Evolutionary conservation across 2,113 vertebrate genomes (phyloP), one percentile per base, ranked within the genome.

Genomic region (Myiozetetes cayanensis): DNA sequence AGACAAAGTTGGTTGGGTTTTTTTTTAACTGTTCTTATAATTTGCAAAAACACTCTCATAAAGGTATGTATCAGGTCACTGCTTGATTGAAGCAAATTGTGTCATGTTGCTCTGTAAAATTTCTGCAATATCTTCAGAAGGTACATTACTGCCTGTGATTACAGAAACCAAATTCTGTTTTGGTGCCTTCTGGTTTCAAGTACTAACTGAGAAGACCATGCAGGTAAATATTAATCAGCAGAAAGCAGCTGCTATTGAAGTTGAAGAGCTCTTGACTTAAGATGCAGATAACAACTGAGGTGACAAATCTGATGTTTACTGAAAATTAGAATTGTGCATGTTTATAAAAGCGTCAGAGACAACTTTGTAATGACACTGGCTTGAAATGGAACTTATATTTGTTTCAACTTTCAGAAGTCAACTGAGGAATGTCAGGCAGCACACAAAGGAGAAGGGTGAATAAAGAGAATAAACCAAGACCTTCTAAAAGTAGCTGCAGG

Each of bases 181-280:
- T 87, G 68, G 85, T 91, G 87, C 79, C 39, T 93, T 96, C 70
- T 84, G 80, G 56, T 84, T 94, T 93, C 79, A 87, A 92, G 92
- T 35, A 23, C 52, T 59, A 71, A 43, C 82, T 83, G 85, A 75
- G 85, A 95, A 88, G 83, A 77, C 85, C 79, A 52, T 17, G 28
- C 61, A 96, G 93, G 88, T 92, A 96, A 96, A 93, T 90, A 95
- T 87, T 93, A 93, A 97, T 95, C 92, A 97, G 85, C 88, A 95
- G 65, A 95, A 78, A 89, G 76, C 56, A 90, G 68, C 83, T 72
- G 52, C 79, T 65, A 41, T 16, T 84, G 81, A 63, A 74, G 44
- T 12, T 84, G 59, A 89, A 96, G 92, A 39, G 83, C 83, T 93
- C 87, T 94, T 65, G 61, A 95, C 56, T 96, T 53, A 53, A 92